Conservation (phyloP, 1,140 invertebrate genomes). For the Papilio dardanus region DNA sequence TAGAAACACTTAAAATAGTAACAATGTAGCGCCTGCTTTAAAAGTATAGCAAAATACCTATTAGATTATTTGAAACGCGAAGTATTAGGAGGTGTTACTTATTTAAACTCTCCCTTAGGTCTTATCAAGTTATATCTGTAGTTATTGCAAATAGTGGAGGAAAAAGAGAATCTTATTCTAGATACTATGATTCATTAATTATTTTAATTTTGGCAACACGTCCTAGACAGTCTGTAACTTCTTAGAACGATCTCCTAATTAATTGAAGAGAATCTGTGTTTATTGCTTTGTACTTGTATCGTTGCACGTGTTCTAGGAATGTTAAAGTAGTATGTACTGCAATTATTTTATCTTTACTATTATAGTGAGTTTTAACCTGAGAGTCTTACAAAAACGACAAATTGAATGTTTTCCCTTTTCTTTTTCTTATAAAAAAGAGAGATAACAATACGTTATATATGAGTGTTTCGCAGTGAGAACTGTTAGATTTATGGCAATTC, state of each 20-base stretch:
- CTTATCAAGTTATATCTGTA: too few species aligned
- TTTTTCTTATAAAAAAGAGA: background rate
- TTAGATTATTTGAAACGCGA: background rate
- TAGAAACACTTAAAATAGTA: background rate
- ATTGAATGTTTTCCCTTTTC: background rate
- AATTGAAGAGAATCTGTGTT: background rate
- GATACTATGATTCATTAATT: background rate
- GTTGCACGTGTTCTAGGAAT: background rate
- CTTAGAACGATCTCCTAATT: background rate
- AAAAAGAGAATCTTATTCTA: background rate
- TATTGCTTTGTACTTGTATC: background rate
- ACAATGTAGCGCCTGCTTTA: background rate
- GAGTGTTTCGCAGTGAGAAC: background rate
- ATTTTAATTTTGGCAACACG: background rate
- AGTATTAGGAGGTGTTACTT: background rate
- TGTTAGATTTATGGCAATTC: too few species aligned
- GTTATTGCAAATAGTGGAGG: background rate
- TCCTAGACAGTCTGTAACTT: background rate
- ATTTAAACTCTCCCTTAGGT: background rate
- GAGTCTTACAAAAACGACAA: too few species aligned
- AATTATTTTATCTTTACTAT: too few species aligned
- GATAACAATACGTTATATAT: background rate
- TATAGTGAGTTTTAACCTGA: too few species aligned
- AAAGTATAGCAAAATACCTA: background rate
- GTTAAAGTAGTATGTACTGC: background rate